Evolutionary conservation across 1,140 invertebrate species (phyloP).

Genomic region (Arctopsyche grandis): DNA sequence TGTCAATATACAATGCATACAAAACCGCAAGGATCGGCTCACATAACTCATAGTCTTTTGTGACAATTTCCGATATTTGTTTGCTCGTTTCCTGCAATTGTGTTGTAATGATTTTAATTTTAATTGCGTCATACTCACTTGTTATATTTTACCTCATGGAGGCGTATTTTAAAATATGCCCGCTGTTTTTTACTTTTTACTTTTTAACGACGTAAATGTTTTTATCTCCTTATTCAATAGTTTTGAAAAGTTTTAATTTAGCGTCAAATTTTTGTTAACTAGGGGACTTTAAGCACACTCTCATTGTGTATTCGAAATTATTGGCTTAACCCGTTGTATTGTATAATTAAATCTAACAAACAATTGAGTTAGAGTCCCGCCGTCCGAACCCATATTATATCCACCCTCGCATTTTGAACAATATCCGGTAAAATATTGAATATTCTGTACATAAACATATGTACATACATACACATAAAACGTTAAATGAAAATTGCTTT

Average conservation of each 20-base stretch:
- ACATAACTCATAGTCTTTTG: no score
- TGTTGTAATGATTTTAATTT: not conserved
- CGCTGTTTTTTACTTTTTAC: no score
- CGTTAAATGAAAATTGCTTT: no score
- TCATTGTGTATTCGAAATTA: slow-evolving; percentile 6
- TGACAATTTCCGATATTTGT: no score
- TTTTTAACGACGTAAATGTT: no score
- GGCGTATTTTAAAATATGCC: no score
- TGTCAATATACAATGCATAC: no score
- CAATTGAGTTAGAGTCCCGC: not conserved
- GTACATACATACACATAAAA: not conserved
- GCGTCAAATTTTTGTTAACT: not conserved
- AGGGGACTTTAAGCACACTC: no score
- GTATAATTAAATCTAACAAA: slow-evolving; percentile 18
- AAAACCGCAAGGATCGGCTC: no score
- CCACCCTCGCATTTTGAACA: not conserved
- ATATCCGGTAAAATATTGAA: not conserved
- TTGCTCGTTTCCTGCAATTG: not conserved
- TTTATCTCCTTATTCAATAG: no score
- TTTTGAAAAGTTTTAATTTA: not conserved
- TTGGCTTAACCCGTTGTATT: slow-evolving; percentile 4
- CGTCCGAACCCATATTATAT: not conserved
- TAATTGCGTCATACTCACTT: no score
- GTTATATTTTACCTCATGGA: no score
- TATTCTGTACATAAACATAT: not conserved